Base-by-base conservation (phyloP, 1,140 invertebrate genomes). In the Drosophila tristis region DNA sequence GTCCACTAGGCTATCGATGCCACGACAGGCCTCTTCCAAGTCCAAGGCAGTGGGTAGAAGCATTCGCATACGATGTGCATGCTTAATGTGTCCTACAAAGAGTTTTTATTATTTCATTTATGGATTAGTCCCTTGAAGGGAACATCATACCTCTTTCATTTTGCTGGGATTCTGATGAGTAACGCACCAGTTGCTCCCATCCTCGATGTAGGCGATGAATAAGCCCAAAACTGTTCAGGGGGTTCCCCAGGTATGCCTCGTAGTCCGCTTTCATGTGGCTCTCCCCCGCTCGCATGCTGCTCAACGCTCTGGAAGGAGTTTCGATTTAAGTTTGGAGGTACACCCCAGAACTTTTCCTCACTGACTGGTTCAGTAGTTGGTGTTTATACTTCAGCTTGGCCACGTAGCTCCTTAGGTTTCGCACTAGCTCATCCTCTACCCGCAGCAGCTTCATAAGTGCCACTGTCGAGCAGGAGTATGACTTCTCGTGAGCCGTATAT, bases 171-270 rank as follows among this genome's bases (percentile, higher is more conserved):
- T n/a, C 20, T 35, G 25, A 16, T 9, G 60, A 31, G 20, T 49
- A 78, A 0, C 23, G 0, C 1, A 47, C n/a, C 58, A 61, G 78
- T n/a, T 67, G 58, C 1, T 15, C 31, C 74, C 76, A 78, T 55
- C 39, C 39, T 11, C 13, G 11, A 5, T 45, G 57, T 7, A 72
- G 51, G 2, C 63, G 61, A 15, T 63, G 45, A n/a, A 72, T 71
- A 5, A 78, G 61, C 15, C 45, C 26, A 7, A 73, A 73, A 7
- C 57, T 66, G 43, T 78, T 74, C 2, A 79, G n/a, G 0, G 54
- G 62, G 67, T 78, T 78, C 4, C 29, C 62, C 15, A 78, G 42
- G 48, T 73, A 67, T 0, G 35, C 11, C 29, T 72, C 56, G 20
- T 54, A 53, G n/a, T 78, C 48, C 2, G 9, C 1, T 0, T 45